Base-by-base conservation (phyloP, 1,140 invertebrate species). In the Pachypeltis micranthus region DNA sequence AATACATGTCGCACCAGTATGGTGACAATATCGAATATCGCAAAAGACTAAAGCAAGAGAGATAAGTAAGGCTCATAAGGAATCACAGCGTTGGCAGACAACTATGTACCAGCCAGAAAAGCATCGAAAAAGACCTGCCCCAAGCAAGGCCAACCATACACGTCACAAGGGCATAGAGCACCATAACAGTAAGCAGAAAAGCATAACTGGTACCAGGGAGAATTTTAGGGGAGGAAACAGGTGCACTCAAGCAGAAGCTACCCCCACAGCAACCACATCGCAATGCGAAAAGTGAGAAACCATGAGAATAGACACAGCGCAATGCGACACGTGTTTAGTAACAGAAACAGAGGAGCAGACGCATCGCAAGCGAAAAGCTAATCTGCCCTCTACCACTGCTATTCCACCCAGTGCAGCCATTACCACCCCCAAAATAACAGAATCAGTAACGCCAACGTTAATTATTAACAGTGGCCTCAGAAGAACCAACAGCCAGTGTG, bases 311-410 rank as follows among this genome's bases (percentile, higher is more conserved):
- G 47, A 51, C 47, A 51, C 47, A 51, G 47, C 47, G 47, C 47
- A 51, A 51, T n/a, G 47, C 47, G 47, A 51, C 47, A 51, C 47
- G 47, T 51, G 47, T 21, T 14, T 51, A 51, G n/a, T n/a, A n/a
- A n/a, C n/a, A n/a, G 47, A 51, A 51, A 7, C 7, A 51, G 47
- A 51, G 7, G 47, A 51, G 47, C 47, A 21, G 47, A 51, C 47
- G 47, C 47, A 51, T 51, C 47, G 21, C 47, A 51, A 51, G 47
- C 47, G 47, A 51, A 51, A 51, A 51, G 47, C 47, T 51, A 51
- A 51, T 51, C 47, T 21, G 23, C 47, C 4, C 47, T 51, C 47
- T 21, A 51, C 23, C 47, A 51, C n/a, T 10, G 47, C 4, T 10
- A 51, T 10, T 51, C 19, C 47, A 21, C 47, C 19, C 47, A 51